Base-by-base conservation (phyloP, 2,113 vertebrate species). In the Lethenteron reissneri region DNA sequence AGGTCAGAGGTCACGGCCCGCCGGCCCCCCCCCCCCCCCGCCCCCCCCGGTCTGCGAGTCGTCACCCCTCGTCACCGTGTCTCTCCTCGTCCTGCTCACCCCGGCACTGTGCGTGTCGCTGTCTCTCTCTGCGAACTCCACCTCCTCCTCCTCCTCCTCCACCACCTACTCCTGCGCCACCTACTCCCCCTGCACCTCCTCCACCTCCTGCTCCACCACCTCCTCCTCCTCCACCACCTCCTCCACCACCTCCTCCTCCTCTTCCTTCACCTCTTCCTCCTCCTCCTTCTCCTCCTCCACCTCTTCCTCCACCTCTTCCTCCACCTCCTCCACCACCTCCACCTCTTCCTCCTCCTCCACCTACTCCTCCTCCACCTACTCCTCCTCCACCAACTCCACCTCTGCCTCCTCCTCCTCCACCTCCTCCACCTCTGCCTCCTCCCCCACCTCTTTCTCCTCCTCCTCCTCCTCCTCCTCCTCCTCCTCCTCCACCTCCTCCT, bases 1-100 rank as follows among this genome's bases (percentile, higher is more conserved):
- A 96, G 87, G 94, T 97, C 76, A 83, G 87, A 75, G 64, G 25
- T 1, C 25, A 41, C 25, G 3, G 25, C 25, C 25, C 3, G 25
- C 25, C 25, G 25, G 25, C n/a, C n/a, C 25, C 17, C 17, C 21
- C 21, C 21, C 21, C 21, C 21, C 21, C 21, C 21, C 21, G 2
- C 21, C 21, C 21, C 21, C 21, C 21, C 21, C 21, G 21, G 21
- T 21, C 21, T 21, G 21, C 2, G 21, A 21, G 21, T 41, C 25
- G 2, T 41, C 25, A n/a, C 25, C 25, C 25, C 25, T 41, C 3
- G 25, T 41, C 25, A 41, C 25, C 25, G 25, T 41, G 25, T 41
- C 11, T 19, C 11, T 5, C 70, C 12, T 17, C 58, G n/a, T 11
- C 21, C 41, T 71, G 69, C 56, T 70, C 21, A 21, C 21, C 21